Percentiles rank a stretch among this genome's conserved stretches.
phyloP scores from a whole-genome alignment of 2,113 vertebrate genomes.

The Scolopax mira region DNA sequence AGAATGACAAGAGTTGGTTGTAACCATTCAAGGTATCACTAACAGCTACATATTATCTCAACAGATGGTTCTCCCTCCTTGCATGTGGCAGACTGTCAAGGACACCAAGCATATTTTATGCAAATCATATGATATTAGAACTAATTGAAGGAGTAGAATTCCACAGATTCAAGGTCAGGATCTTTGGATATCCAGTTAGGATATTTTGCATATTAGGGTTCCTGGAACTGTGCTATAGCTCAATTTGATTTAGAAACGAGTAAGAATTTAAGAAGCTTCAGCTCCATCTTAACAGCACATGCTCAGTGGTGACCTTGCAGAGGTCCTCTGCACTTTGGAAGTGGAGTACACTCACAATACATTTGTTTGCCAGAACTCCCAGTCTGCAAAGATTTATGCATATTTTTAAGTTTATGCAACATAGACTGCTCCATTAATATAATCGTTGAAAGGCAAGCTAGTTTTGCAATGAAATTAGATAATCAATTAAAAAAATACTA shows the following conservation, averaged over 20 bases:
- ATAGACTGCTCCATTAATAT: neutral
- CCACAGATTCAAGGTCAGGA: neutral
- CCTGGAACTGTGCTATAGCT: neutral
- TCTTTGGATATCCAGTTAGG: neutral
- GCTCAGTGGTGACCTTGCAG: neutral
- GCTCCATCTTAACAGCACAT: neutral
- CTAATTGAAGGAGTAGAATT: neutral
- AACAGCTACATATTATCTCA: neutral
- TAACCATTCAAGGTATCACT: neutral
- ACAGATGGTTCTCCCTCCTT: neutral
- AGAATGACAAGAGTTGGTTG: neutral
- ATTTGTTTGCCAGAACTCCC: neutral
- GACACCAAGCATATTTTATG: neutral
- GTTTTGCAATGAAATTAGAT: neutral
- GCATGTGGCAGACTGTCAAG: neutral
- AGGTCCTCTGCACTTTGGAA: neutral
- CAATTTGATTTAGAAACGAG: neutral
- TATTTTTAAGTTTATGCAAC: neutral
- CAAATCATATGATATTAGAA: neutral
- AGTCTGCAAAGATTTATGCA: neutral
- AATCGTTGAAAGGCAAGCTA: neutral
- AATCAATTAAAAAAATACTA: neutral
- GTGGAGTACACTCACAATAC: fast-evolving
- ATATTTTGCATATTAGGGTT: neutral
- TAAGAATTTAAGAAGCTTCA: neutral